Evolutionary conservation across 2,113 vertebrate species (phyloP).

Genomic region (Stigmatopora nigra): DNA sequence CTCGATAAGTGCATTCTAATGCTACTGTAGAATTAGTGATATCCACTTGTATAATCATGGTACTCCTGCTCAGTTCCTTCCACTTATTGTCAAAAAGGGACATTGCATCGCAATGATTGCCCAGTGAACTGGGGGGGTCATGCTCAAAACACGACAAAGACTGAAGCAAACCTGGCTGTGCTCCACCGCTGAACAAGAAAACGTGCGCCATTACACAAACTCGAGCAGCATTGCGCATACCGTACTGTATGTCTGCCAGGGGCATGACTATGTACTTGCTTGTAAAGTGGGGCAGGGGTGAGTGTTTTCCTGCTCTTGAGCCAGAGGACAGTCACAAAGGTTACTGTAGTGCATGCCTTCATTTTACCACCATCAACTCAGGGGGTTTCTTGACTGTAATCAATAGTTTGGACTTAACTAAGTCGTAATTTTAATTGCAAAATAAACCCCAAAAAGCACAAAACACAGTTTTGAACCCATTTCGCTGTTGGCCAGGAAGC

Average conservation of each 20-base stretch:
- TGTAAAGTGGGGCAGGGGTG: slow-evolving; percentile 63
- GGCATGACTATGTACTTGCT: background rate
- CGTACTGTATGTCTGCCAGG: slow-evolving; percentile 1
- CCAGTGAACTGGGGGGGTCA: fast-evolving
- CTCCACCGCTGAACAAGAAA: background rate
- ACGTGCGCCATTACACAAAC: background rate
- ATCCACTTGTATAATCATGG: slow-evolving; percentile 9
- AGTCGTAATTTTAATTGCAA: too few relatives aligned
- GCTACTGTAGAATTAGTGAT: slow-evolving; percentile 5
- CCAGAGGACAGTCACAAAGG: slow-evolving; percentile 37
- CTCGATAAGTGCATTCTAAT: background rate
- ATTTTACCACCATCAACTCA: background rate
- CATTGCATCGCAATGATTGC: background rate
- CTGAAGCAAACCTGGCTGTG: background rate
- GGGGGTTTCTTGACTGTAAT: too few relatives aligned
- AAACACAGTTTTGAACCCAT: too few relatives aligned
- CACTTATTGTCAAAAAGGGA: slow-evolving; percentile 29
- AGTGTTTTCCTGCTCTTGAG: slow-evolving; percentile 57
- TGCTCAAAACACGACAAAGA: background rate
- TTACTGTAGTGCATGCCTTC: slow-evolving; percentile 14
- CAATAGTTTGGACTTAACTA: too few relatives aligned
- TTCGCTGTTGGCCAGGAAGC: too few relatives aligned
- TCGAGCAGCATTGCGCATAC: background rate
- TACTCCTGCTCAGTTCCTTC: slow-evolving; percentile 37
- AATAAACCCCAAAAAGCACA: too few relatives aligned